phyloP scores from a whole-genome alignment of 2,113 vertebrate genomes.

The Isurus oxyrinchus region DNA sequence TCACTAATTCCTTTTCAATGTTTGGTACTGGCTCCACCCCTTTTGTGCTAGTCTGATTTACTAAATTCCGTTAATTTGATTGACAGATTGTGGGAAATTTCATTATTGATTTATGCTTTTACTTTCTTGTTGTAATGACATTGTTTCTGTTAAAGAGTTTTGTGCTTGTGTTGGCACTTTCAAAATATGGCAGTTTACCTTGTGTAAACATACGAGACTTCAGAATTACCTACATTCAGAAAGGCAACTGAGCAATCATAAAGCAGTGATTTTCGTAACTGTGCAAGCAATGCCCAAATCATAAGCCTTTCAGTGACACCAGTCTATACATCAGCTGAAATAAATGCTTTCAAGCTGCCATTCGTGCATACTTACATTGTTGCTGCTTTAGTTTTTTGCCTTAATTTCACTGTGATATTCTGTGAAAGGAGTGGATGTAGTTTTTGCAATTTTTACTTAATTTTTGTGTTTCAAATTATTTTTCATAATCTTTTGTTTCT shows the following conservation, averaged over 20 bases:
- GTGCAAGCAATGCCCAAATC: neutral
- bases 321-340: neutral
- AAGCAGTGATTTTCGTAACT: neutral
- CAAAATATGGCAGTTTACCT: neutral
- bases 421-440: neutral
- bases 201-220: neutral
- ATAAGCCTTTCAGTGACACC: neutral
- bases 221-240: neutral
- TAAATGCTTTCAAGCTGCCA: neutral
- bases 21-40: neutral
- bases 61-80: neutral
- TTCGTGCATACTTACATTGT: neutral
- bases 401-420: neutral
- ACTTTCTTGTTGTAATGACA: neutral
- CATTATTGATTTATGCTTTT: neutral
- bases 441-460: neutral
- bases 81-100: neutral
- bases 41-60: neutral
- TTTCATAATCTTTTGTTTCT: neutral
- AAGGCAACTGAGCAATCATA: neutral
- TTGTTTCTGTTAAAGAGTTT: neutral
- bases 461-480: neutral
- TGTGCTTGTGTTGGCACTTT: neutral
- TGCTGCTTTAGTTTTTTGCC: neutral
- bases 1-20: neutral